phyloP scores from a whole-genome alignment of 2,113 vertebrate species.

The Ochotona princeps region DNA sequence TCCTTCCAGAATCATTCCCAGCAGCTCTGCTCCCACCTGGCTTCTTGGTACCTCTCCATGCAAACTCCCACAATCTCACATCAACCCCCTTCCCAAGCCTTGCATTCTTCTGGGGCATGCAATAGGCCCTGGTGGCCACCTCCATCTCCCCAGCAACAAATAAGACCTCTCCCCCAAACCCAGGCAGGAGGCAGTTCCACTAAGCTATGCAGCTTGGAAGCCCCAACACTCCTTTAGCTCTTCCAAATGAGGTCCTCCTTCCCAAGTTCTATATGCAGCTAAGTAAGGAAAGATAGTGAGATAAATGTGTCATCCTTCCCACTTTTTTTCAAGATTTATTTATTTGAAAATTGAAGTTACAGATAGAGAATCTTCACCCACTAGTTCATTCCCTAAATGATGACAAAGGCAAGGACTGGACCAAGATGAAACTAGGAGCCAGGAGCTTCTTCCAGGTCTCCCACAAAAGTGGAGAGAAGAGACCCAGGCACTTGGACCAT shows the following conservation, averaged over 20 bases:
- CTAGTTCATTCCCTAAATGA: no score
- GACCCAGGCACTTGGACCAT: no score
- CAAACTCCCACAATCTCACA: neutral
- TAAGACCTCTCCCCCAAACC: neutral
- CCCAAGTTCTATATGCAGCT: neutral
- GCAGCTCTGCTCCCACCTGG: neutral
- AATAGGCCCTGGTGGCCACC: neutral
- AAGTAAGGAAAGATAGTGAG: neutral
- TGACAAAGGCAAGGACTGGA: no score
- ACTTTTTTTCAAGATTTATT: no score
- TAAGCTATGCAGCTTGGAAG: neutral
- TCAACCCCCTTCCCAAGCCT: neutral
- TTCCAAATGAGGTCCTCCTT: neutral
- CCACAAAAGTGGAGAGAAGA: no score
- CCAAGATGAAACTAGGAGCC: no score
- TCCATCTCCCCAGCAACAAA: constrained; percentile 4
- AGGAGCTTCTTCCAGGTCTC: no score
- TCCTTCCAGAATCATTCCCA: neutral
- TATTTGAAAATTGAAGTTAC: no score
- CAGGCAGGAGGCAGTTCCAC: neutral
- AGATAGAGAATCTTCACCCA: no score
- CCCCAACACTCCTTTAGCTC: neutral
- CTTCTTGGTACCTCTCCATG: neutral
- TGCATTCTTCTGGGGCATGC: neutral
- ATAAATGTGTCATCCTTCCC: neutral